Percentiles rank a stretch among this genome's conserved stretches.
These are phyloP conservation scores for Drosophila anceps DNA, from an alignment of 2,888 invertebrate genomes.

Conservation along the genomic window DNA sequence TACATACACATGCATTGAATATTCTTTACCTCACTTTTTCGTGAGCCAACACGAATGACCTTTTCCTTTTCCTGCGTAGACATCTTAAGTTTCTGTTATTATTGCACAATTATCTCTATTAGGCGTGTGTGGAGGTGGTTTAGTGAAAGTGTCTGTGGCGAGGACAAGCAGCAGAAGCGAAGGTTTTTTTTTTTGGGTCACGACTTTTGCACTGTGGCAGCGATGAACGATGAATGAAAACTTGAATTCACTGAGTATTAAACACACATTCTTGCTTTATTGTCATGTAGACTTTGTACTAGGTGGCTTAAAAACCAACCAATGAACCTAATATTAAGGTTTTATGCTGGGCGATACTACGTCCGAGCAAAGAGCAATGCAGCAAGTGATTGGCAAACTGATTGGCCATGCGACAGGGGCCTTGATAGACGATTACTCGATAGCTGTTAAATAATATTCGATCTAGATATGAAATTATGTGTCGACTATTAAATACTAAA, in stretches of 20 bases:
- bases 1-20: slow-evolving; percentile 10
- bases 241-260: slow-evolving; percentile 51
- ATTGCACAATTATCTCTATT: slow-evolving; percentile 70
- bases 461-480: neutral
- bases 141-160: slow-evolving; percentile 67
- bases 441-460: slow-evolving; percentile 22
- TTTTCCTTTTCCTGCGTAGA: slow-evolving; percentile 84
- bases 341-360: slow-evolving; percentile 77
- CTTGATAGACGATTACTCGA: slow-evolving; percentile 15
- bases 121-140: slow-evolving; percentile 17
- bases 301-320: slow-evolving; percentile 34
- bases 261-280: slow-evolving; percentile 56
- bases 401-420: slow-evolving; percentile 32
- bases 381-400: slow-evolving; percentile 39
- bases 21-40: slow-evolving; percentile 92
- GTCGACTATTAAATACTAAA: slow-evolving; percentile 12
- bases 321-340: slow-evolving; percentile 33
- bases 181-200: slow-evolving; percentile 37
- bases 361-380: slow-evolving; percentile 62
- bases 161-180: slow-evolving; percentile 43
- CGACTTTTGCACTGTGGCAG: slow-evolving; percentile 15
- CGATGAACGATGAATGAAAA: slow-evolving; percentile 68
- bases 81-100: slow-evolving; percentile 56
- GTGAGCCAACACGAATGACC: slow-evolving; percentile 91
- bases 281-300: slow-evolving; percentile 69